Conservation (phyloP, 2,888 invertebrate species). For the Fabriciana adippe region DNA sequence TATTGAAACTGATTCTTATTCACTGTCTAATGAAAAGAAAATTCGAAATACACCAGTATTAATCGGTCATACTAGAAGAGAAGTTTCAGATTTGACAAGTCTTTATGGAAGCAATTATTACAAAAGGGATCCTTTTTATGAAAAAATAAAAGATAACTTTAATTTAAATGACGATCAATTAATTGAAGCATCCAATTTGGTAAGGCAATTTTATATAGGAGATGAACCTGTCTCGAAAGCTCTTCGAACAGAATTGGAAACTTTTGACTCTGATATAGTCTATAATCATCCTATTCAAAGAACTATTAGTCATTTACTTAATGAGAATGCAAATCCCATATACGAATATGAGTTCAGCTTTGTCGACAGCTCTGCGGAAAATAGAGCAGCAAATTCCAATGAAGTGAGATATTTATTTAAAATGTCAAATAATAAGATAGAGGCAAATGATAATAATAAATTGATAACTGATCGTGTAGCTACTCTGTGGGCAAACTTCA, state of each 20-base stretch:
- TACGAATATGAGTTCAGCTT: slow-evolving; percentile 69
- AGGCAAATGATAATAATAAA: slow-evolving; percentile 52
- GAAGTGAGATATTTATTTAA: slow-evolving; percentile 68
- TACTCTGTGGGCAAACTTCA: slow-evolving; percentile 69
- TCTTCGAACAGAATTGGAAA: slow-evolving; percentile 51
- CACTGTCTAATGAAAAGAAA: slow-evolving; percentile 61
- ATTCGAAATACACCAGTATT: slow-evolving; percentile 63
- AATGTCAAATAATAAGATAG: slow-evolving; percentile 35
- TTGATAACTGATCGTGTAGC: slow-evolving; percentile 59
- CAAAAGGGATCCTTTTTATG: slow-evolving; percentile 60
- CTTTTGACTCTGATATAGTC: slow-evolving; percentile 67
- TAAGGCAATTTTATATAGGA: slow-evolving; percentile 70
- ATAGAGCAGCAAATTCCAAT: slow-evolving; percentile 57
- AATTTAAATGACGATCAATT: slow-evolving; percentile 57
- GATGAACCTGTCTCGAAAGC: slow-evolving; percentile 56
- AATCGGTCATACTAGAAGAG: slow-evolving; percentile 66
- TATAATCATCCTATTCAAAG: slow-evolving; percentile 66
- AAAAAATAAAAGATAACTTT: slow-evolving; percentile 59
- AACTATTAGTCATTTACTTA: slow-evolving; percentile 56
- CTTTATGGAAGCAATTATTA: slow-evolving; percentile 53
- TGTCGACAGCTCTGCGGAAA: slow-evolving; percentile 48
- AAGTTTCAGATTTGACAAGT: slow-evolving; percentile 46
- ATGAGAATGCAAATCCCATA: slow-evolving; percentile 61
- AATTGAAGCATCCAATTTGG: slow-evolving; percentile 50
- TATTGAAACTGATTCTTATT: slow-evolving; percentile 62